Evolutionary conservation across 1,140 invertebrate genomes (phyloP).

Genomic region (Colletes latitarsis): DNA sequence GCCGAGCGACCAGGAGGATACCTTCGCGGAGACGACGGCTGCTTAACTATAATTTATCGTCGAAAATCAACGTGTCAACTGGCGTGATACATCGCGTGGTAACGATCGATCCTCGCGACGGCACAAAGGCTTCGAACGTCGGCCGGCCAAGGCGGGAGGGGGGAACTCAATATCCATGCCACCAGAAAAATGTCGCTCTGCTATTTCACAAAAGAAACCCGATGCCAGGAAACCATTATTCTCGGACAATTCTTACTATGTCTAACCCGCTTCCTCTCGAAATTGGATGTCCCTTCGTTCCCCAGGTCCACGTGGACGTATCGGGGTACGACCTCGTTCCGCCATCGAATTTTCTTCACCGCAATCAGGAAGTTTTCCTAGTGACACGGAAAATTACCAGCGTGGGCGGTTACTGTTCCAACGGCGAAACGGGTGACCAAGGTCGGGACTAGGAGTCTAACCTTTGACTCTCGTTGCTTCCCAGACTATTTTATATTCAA

Average conservation of each 20-base stretch:
- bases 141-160: background rate
- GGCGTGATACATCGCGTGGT: constrained; percentile 35
- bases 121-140: constrained; percentile 30
- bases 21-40: background rate
- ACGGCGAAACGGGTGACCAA: background rate
- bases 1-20: too few relatives aligned
- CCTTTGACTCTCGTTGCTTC: too few relatives aligned
- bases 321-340: constrained; percentile 27
- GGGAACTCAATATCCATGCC: constrained; percentile 45
- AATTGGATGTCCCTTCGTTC: constrained; percentile 46
- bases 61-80: constrained; percentile 47
- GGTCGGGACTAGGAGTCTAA: background rate
- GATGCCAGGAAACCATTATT: constrained; percentile 49
- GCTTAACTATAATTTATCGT: constrained; percentile 21
- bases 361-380: constrained; percentile 35
- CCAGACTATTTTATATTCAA: too few relatives aligned
- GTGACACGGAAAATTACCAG: constrained; percentile 25
- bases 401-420: background rate
- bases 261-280: constrained; percentile 40
- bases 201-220: constrained; percentile 57
- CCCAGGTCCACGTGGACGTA: constrained; percentile 32
- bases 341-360: constrained; percentile 30
- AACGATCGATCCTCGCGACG: constrained; percentile 45
- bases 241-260: constrained; percentile 49
- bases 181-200: constrained; percentile 58